phyloP scores from a whole-genome alignment of 2,113 vertebrate species.

The Pseudopodoces humilis region DNA sequence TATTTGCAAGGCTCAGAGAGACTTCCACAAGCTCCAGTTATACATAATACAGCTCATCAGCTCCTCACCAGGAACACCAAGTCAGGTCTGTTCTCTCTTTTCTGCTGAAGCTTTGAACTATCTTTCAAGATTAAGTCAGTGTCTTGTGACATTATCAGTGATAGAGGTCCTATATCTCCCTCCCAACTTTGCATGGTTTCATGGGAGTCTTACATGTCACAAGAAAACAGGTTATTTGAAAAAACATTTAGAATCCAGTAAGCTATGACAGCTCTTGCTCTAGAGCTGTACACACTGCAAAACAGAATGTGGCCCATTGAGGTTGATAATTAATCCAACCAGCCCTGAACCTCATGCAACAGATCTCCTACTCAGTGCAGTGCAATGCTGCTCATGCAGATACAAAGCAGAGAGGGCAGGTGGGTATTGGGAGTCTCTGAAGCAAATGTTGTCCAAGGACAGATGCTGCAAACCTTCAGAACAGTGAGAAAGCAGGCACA shows the following conservation, averaged over 20 bases:
- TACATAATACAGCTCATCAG: not conserved
- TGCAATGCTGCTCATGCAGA: not conserved
- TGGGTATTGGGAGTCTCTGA: not conserved
- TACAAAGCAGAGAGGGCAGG: not conserved
- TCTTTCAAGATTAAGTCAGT: not conserved
- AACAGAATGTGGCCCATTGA: not conserved
- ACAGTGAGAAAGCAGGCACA: not conserved
- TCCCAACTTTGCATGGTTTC: not conserved
- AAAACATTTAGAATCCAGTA: not conserved
- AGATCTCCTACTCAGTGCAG: fast-evolving
- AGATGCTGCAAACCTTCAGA: not conserved
- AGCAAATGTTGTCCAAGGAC: not conserved
- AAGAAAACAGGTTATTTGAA: not conserved
- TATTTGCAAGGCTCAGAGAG: not conserved
- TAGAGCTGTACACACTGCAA: not conserved
- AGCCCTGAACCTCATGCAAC: not conserved
- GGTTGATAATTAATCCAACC: not conserved
- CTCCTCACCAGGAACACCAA: not conserved
- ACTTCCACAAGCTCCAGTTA: not conserved
- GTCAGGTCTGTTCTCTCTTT: not conserved
- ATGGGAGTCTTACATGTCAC: not conserved
- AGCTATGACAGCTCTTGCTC: not conserved
- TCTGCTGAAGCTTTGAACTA: not conserved
- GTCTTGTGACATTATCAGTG: not conserved
- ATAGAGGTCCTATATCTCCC: not conserved